Conservation (phyloP, 1,140 invertebrate genomes). For the Proales similis region DNA sequence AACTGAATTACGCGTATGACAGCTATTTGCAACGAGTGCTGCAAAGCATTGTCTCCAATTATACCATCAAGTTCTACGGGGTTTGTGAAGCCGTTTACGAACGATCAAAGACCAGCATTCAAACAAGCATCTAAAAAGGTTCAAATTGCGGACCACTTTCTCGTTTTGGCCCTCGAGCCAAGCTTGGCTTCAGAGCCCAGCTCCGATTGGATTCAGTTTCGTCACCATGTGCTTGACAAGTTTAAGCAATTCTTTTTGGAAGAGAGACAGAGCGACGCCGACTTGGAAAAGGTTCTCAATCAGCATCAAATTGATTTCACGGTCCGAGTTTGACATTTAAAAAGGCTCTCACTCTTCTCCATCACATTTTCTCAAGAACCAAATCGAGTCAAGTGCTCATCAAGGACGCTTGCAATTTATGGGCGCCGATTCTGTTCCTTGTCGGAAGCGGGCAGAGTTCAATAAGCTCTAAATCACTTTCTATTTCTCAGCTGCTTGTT, state of each 20-base stretch:
- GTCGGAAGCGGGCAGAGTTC: no score
- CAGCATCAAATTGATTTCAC: not conserved
- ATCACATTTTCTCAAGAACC: conserved; percentile 8
- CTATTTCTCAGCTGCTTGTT: not conserved
- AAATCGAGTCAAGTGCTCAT: not conserved
- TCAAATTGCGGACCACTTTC: conserved; percentile 26
- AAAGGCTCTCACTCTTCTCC: not conserved
- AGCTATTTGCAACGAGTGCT: conserved; percentile 26
- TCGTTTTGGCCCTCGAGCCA: conserved; percentile 17
- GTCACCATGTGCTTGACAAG: not conserved
- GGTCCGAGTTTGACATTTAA: not conserved
- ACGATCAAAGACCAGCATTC: not conserved
- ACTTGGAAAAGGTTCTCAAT: conserved; percentile 33
- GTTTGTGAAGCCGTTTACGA: conserved; percentile 5
- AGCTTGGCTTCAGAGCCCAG: not conserved
- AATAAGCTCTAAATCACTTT: no score
- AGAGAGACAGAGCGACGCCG: not conserved
- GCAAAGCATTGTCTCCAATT: conserved; percentile 23
- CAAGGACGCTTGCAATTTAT: conserved; percentile 1
- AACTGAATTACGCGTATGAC: conserved; percentile 36
- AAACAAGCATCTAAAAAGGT: conserved; percentile 2
- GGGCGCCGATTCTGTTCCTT: not conserved
- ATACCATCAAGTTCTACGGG: conserved; percentile 34
- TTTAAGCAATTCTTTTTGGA: conserved; percentile 24
- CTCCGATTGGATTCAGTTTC: conserved; percentile 3